Evolutionary conservation across 2,888 invertebrate genomes (phyloP), one percentile per base, ranked within the genome.

Genomic region (Platycheirus rosarum): DNA sequence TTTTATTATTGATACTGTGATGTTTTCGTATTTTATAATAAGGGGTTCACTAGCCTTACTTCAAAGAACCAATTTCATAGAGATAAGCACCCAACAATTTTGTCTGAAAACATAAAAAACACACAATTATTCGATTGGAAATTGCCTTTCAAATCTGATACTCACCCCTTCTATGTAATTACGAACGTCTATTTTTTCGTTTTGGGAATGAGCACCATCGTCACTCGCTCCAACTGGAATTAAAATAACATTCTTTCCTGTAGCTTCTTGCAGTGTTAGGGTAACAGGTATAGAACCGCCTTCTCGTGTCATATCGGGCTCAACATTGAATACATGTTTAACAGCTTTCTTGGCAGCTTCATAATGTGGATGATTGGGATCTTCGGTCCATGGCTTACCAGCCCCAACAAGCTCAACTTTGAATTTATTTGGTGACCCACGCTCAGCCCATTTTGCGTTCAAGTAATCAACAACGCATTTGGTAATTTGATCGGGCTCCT

Each of bases 251-350:
- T 97, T 98, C 89, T 97, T 96, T 0, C 96, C 95, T 68, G 97
- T 97, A 8, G 96, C 95, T 90, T 98, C 95, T 91, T 97, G 95
- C 89, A 99, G 94, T 46, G 97, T 97, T 85, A 99, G 92, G 55
- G 99, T 98, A 77, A 99, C 96, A 1, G 99, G 99, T 91, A 99
- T 99, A 48, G 97, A 97, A 14, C 99, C 99, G 69, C 99, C 99
- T 91, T 99, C 99, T 66, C 99, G 94, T 0, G 97, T 98, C 92
- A 98, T 93, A 91, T 98, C 98, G 0, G 99, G 98, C 48, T 97
- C 96, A 84, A 93, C 92, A 86, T 93, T 95, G 90, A 96, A 98
- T 9, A 98, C 98, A 87, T 94, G 93, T 86, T 94, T 93, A 2
- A 95, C 95, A 23, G 97, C 97, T 48, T 92, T 93, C 32, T 93